Conservation (phyloP, 30 jellyfish, hydroid and myxozoan genomes). For the Hydractinia echinata region DNA sequence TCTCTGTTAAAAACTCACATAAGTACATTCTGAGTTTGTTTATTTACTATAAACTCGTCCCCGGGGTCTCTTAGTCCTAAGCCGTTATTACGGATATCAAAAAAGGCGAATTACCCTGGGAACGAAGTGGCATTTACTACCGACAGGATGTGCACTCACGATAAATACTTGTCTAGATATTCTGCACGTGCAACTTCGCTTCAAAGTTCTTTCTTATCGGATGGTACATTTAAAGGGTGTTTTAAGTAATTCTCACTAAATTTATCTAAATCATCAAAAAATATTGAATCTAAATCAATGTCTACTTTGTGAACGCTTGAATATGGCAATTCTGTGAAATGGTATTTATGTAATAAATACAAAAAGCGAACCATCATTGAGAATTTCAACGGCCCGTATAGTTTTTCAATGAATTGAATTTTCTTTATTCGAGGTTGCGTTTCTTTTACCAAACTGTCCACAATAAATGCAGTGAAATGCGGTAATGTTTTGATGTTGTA, state of each 20-base stretch:
- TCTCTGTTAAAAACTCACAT: too few species aligned
- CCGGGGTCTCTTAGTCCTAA: too few species aligned
- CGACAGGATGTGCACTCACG: too few species aligned
- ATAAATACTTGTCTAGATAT: too few species aligned
- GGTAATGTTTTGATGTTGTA: not conserved
- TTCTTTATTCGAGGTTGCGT: not conserved
- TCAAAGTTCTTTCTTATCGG: not conserved
- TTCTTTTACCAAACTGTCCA: not conserved
- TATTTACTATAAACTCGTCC: too few species aligned
- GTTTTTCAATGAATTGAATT: not conserved
- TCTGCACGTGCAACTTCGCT: too few species aligned
- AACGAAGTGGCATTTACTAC: too few species aligned
- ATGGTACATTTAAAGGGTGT: not conserved
- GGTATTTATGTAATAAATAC: conserved; percentile 2
- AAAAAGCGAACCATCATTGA: conserved; percentile 10
- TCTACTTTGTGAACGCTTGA: conserved; percentile 5
- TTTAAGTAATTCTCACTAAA: not conserved
- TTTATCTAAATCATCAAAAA: conserved; percentile 1
- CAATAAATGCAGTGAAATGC: conserved; percentile 12
- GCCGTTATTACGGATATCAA: too few species aligned
- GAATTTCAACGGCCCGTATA: not conserved
- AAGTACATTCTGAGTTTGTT: too few species aligned
- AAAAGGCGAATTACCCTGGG: too few species aligned
- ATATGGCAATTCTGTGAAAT: not conserved
- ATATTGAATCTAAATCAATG: conserved; percentile 11